Evolutionary conservation across 2,888 invertebrate species (phyloP).

Genomic region (Hermaeophaga mercurialis): DNA sequence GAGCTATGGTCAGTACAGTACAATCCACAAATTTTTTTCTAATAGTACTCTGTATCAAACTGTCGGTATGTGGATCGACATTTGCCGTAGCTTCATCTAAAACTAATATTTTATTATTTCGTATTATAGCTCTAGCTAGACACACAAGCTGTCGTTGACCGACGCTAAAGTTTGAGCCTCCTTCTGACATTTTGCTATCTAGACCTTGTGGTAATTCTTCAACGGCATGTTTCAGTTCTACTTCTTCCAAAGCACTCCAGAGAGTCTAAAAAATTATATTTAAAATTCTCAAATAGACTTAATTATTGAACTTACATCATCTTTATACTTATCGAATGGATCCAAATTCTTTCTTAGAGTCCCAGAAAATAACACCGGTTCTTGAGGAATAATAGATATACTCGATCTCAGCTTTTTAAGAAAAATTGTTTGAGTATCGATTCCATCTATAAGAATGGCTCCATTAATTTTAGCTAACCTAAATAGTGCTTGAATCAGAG

Average conservation of each 20-base stretch:
- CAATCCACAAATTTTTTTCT: conserved; percentile 73
- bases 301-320: no score
- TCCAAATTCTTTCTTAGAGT: no score
- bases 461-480: conserved; percentile 80
- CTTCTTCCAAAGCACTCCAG: conserved; percentile 85
- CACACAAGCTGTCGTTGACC: conserved; percentile 71
- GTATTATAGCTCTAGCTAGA: conserved; percentile 64
- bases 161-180: conserved; percentile 58
- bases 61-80: conserved; percentile 78
- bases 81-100: conserved; percentile 82
- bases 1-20: conserved; percentile 83
- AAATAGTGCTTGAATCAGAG: conserved; percentile 77
- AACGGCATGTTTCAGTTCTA: conserved; percentile 75
- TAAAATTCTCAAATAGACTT: no score
- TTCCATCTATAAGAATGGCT: conserved; percentile 76
- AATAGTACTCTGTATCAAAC: conserved; percentile 76
- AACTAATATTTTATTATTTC: conserved; percentile 57
- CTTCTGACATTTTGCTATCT: conserved; percentile 74
- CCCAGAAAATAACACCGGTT: no score
- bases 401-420: conserved; percentile 68
- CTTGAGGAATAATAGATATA: conserved; percentile 84
- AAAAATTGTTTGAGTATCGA: conserved; percentile 64
- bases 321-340: no score
- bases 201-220: conserved; percentile 66
- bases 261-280: conserved; percentile 64